Percentiles rank a stretch among this genome's conserved stretches.
These are phyloP conservation scores for Nasonovia ribisnigri DNA, from an alignment of 2,888 invertebrate genomes.

Conservation along the genomic window DNA sequence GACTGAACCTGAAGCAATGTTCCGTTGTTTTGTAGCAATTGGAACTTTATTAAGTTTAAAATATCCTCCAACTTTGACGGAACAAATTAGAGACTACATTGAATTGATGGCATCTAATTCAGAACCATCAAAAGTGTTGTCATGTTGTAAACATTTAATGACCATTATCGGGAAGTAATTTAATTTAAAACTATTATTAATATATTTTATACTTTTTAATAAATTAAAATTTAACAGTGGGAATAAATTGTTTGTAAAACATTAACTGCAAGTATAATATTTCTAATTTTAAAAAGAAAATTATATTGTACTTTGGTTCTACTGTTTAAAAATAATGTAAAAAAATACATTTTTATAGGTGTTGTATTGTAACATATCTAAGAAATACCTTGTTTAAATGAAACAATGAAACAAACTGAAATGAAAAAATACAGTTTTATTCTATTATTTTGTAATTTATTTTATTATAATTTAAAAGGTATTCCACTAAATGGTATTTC, in stretches of 20 bases:
- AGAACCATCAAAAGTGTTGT: constrained; percentile 53
- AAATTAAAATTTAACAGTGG: not conserved
- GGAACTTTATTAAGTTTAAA: constrained; percentile 74
- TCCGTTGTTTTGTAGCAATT: constrained; percentile 81
- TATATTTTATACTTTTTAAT: constrained; percentile 9
- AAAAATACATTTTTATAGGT: not conserved
- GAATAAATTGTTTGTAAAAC: not conserved
- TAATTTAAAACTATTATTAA: not conserved
- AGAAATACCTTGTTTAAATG: not conserved
- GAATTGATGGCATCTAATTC: constrained; percentile 51
- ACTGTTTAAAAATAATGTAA: not conserved
- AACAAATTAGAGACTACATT: constrained; percentile 57
- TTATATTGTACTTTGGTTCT: not conserved
- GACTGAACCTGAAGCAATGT: constrained; percentile 81
- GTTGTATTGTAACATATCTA: not conserved
- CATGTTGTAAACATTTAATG: constrained; percentile 54
- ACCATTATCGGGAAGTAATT: constrained; percentile 28
- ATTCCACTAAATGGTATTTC: constrained; percentile 39
- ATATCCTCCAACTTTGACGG: constrained; percentile 28
- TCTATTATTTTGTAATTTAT: not conserved
- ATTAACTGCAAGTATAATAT: not conserved
- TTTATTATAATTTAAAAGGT: constrained; percentile 50
- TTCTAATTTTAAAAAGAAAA: not conserved
- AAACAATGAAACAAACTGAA: not conserved
- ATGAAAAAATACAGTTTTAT: constrained; percentile 3